Evolutionary conservation across 37 sponge, comb jelly and placozoan genomes (phyloP).

Genomic region (Haliclona indistincta): DNA sequence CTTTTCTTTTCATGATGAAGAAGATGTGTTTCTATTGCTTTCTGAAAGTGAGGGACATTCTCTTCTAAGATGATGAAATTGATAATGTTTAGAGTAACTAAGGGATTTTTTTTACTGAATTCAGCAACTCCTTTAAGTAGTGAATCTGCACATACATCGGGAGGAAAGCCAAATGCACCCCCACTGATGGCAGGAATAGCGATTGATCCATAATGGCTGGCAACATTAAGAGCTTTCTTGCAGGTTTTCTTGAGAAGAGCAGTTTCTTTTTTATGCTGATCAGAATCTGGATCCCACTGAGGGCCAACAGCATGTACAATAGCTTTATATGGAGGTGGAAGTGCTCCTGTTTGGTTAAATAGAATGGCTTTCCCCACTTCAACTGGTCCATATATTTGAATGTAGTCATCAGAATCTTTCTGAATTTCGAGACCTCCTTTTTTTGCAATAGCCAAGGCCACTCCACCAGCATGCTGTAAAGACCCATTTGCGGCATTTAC

Average conservation of each 20-base stretch:
- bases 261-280: slow-evolving; percentile 5
- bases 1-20: no score
- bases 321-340: slow-evolving; percentile 53
- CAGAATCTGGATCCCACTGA: slow-evolving; percentile 15
- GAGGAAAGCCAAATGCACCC: slow-evolving; percentile 64
- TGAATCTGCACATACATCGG: slow-evolving; percentile 38
- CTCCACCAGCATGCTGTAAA: slow-evolving; percentile 60
- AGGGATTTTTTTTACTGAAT: slow-evolving; percentile 13
- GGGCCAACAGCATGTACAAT: slow-evolving; percentile 74
- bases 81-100: slow-evolving; percentile 17
- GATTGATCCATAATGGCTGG: slow-evolving; percentile 34
- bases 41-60: slow-evolving; percentile 3
- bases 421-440: slow-evolving; percentile 61
- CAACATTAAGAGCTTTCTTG: slow-evolving; percentile 2
- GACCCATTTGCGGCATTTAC: slow-evolving; percentile 76
- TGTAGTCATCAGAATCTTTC: slow-evolving; percentile 21
- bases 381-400: slow-evolving; percentile 21
- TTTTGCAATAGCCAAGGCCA: slow-evolving; percentile 46
- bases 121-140: slow-evolving; percentile 23
- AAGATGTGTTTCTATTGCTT: slow-evolving; percentile 6
- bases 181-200: slow-evolving; percentile 70
- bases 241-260: slow-evolving; percentile 24
- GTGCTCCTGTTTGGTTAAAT: slow-evolving; percentile 28
- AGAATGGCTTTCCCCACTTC: slow-evolving; percentile 52
- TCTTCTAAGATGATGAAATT: slow-evolving; percentile 33